Evolutionary conservation across 2,888 invertebrate species (phyloP).

Genomic region (Trilocha varians): DNA sequence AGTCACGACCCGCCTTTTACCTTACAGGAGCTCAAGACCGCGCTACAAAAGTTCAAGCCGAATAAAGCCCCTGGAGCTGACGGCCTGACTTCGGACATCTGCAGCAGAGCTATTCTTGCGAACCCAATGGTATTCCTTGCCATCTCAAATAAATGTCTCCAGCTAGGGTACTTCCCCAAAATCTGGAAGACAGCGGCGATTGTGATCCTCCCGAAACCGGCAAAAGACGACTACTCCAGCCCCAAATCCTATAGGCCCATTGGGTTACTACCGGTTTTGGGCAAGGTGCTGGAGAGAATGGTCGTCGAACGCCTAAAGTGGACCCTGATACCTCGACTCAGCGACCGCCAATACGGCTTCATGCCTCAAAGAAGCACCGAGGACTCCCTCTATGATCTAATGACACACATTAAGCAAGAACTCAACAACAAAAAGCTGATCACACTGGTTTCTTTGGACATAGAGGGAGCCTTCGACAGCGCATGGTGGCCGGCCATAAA

Average conservation of each 20-base stretch:
- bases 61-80: constrained; percentile 17
- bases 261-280: constrained; percentile 6
- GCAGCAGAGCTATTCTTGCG: neutral
- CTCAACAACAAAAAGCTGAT: neutral
- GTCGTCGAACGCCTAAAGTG: neutral
- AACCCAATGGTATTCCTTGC: neutral
- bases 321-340: constrained; percentile 1
- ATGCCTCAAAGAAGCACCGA: too few relatives aligned
- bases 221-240: constrained; percentile 1
- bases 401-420: too few relatives aligned
- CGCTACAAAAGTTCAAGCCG: constrained; percentile 4
- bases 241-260: constrained; percentile 8
- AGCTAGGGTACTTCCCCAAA: constrained; percentile 1
- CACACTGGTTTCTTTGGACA: too few relatives aligned
- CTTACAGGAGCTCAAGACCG: constrained; percentile 3
- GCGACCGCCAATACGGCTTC: constrained; percentile 1
- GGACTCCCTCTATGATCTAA: too few relatives aligned
- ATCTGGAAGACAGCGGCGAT: constrained; percentile 8
- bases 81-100: constrained; percentile 15
- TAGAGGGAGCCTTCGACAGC: too few relatives aligned
- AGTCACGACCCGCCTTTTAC: constrained; percentile 10
- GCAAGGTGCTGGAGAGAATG: constrained; percentile 6
- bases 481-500: constrained; percentile 3
- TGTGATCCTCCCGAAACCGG: constrained; percentile 4
- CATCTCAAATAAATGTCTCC: neutral